These are phyloP conservation scores for Diachasmimorpha longicaudata DNA, from an alignment of 1,140 invertebrate genomes.

Conservation along the genomic window DNA sequence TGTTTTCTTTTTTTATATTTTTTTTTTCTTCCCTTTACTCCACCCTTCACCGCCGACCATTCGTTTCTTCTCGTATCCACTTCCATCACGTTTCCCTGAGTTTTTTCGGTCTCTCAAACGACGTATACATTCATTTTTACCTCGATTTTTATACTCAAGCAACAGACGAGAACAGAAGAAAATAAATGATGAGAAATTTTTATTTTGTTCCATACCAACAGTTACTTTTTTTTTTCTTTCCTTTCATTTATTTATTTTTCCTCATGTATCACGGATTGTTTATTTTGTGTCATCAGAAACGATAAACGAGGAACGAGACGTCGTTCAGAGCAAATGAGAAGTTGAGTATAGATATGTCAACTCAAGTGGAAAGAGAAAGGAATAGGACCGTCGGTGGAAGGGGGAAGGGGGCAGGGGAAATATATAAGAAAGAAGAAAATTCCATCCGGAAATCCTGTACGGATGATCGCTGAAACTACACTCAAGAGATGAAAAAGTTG, in stretches of 20 bases:
- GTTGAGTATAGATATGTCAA: conserved; percentile 21
- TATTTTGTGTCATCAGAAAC: conserved; percentile 15
- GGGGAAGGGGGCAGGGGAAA: conserved; percentile 14
- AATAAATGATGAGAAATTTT: background rate
- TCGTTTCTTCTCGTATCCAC: background rate
- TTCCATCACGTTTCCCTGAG: background rate
- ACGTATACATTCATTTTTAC: conserved; percentile 4
- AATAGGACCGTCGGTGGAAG: too few relatives aligned
- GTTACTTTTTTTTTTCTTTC: background rate
- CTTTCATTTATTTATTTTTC: background rate
- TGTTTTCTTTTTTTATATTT: background rate
- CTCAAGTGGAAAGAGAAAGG: conserved; percentile 30
- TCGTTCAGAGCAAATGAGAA: conserved; percentile 8
- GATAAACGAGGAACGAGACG: conserved; percentile 5
- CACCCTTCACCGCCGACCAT: background rate
- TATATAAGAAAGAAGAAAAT: background rate
- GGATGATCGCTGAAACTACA: background rate
- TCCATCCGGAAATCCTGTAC: background rate
- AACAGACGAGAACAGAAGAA: conserved; percentile 1
- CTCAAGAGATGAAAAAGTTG: background rate
- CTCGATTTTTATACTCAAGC: background rate
- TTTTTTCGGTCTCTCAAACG: background rate
- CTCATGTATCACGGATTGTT: background rate
- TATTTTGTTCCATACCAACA: background rate
- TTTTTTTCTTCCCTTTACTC: background rate